Evolutionary conservation across 2,797 vertebrate genomes (phyloP), one percentile per base, ranked within the genome.

Genomic region (Thamnophis elegans): DNA sequence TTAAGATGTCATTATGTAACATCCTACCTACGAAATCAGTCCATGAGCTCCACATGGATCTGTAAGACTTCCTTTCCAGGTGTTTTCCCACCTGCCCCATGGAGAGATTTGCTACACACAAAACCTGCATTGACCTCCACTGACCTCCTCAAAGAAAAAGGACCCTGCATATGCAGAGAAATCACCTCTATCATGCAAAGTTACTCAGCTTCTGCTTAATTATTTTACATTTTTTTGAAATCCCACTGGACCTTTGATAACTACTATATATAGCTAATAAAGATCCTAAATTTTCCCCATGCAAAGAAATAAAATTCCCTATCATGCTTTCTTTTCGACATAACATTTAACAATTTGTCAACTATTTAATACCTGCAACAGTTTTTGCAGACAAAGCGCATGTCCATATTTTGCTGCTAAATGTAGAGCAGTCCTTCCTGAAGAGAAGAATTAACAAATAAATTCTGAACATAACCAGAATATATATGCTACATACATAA

Each of bases 401-500:
- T 99, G 99, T 87, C 98, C 98, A 0, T 99, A 99, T 91, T 98
- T 99, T 0, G 99, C 98, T 94, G 99, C 98, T 87, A 99, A 96
- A 47, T 99, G 99, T 93, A 99, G 97, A 0, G 98, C 99, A 5
- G 98, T 99, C 97, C 99, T 99, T 87, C 99, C 99, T 99, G 94
- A 9, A 96, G 94, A 91, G 65, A 20, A 58, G 2, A 73, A 78
- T 68, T 10, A 13, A 62, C 47, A 93, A 93, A 11, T 18, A 56
- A 54, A 65, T 12, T 36, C 32, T 56, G 11, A 93, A 36, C 10
- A 28, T 4, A 59, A 28, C 18, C 62, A 54, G 20, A 2, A 53
- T 54, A 87, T 55, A 36, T n/a, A 51, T 13, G 60, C 28, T 16
- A 85, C 18, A 51, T 25, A 82, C 1, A 82, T 6, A 82, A 11